Evolutionary conservation across 2,888 invertebrate genomes (phyloP), one percentile per base, ranked within the genome.

Genomic region (Drosophila gaucha): DNA sequence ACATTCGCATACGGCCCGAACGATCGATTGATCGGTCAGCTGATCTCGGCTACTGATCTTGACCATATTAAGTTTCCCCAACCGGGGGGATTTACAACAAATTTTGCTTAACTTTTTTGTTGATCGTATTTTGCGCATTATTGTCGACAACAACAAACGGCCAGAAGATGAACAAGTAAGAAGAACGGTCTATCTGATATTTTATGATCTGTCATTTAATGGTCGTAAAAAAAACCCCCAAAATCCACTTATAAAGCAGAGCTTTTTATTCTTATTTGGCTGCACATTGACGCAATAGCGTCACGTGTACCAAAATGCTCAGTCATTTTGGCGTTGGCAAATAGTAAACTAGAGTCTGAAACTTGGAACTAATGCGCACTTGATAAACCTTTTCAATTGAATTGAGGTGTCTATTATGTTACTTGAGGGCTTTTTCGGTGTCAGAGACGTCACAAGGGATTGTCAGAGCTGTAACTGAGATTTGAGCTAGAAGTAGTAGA

Each of bases 131-230:
- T 44, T 44, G 44, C 44, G 16, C 44, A 30, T 28, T 14, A 9
- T n/a, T 22, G 39, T 2, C 12, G 10, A 18, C n/a, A 12, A 12
- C 18, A 1, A 12, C 28, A 4, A 8, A 18, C 12, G 28, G 26
- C 1, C 18, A 4, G 4, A 3, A 18, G 44, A n/a, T 12, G 30
- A 20, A 20, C 30, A 9, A 30, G 35, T 12, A 8, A 44, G 8
- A 33, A 16, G 28, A 46, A 39, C 12, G n/a, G 35, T 59, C 58
- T 65, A 73, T 59, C 56, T 67, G 36, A 44, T 46, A 39, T 16
- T 78, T 69, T 76, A 79, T 55, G 60, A 82, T 54, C 70, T 67
- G 65, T 55, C 67, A 50, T 58, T 67, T 59, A 33, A 22, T 51
- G 44, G 56, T 36, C 46, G 62, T 62, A 60, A 60, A 65, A 67